These are phyloP conservation scores for Lasioglossum figueresi DNA, from an alignment of 2,888 invertebrate genomes.

Conservation along the genomic window DNA sequence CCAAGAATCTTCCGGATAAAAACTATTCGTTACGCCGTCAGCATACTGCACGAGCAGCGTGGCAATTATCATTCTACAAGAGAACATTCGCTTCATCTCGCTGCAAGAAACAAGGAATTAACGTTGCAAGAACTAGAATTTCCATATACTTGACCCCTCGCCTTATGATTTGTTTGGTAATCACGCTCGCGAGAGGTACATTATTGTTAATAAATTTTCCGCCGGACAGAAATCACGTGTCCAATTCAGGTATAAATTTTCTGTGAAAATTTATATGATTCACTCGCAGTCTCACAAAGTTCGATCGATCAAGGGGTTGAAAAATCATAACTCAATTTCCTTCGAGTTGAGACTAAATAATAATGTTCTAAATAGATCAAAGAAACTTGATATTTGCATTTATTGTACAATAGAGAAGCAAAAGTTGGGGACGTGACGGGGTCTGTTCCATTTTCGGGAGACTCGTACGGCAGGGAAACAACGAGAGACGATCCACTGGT, in stretches of 20 bases:
- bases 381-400: background rate
- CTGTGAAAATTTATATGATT: too few species aligned
- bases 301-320: background rate
- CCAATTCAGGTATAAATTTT: background rate
- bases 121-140: background rate
- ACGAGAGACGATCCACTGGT: background rate
- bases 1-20: background rate
- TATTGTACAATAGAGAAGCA: background rate
- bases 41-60: background rate
- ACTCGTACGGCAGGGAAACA: background rate
- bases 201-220: constrained; percentile 4
- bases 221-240: background rate
- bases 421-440: background rate
- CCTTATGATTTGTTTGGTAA: constrained; percentile 12
- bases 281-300: background rate
- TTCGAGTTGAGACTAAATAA: background rate
- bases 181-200: background rate
- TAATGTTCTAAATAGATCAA: background rate
- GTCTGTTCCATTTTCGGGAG: background rate
- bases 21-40: background rate
- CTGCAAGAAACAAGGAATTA: background rate
- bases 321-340: background rate
- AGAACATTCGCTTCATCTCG: constrained; percentile 8
- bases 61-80: background rate
- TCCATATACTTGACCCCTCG: constrained; percentile 7